Percentiles rank a stretch among this genome's conserved stretches.
phyloP scores from a whole-genome alignment of 2,113 vertebrate genomes.

The Nibea coibor region DNA sequence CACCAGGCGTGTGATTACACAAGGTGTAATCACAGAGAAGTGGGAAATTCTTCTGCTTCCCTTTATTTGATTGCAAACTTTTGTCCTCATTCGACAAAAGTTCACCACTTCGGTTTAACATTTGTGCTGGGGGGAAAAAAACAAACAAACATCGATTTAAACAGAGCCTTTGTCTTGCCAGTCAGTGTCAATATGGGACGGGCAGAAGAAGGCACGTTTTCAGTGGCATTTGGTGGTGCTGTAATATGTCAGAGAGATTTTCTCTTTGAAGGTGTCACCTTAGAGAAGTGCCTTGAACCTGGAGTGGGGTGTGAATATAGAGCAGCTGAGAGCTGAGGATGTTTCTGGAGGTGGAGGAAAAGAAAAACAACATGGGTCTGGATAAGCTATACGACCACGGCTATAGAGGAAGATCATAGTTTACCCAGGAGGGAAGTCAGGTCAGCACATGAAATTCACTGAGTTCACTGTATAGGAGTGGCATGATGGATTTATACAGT shows the following conservation, averaged over 20 bases:
- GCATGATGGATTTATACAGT: neutral
- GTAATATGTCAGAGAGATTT: constrained; percentile 50
- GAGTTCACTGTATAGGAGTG: neutral
- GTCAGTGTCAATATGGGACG: constrained; percentile 10
- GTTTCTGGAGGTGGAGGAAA: neutral
- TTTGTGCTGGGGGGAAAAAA: neutral
- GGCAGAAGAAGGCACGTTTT: neutral
- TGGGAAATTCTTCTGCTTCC: neutral
- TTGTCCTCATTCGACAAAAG: neutral
- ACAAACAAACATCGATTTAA: neutral
- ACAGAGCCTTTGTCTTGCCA: constrained; percentile 35
- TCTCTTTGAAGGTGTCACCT: constrained; percentile 45
- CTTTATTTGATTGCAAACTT: neutral
- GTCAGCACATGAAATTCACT: neutral
- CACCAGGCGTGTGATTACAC: neutral
- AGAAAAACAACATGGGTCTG: neutral
- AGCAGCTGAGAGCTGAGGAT: constrained; percentile 15
- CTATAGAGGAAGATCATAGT: neutral
- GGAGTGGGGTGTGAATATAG: constrained; percentile 19
- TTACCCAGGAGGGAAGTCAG: constrained; percentile 2
- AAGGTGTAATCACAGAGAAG: neutral
- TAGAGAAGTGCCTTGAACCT: constrained; percentile 34
- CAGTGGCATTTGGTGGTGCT: constrained; percentile 51
- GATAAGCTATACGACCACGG: neutral
- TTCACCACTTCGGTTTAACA: neutral